Evolutionary conservation across 2,113 vertebrate species (phyloP).

Genomic region (Mesoclemmys tuberculata): DNA sequence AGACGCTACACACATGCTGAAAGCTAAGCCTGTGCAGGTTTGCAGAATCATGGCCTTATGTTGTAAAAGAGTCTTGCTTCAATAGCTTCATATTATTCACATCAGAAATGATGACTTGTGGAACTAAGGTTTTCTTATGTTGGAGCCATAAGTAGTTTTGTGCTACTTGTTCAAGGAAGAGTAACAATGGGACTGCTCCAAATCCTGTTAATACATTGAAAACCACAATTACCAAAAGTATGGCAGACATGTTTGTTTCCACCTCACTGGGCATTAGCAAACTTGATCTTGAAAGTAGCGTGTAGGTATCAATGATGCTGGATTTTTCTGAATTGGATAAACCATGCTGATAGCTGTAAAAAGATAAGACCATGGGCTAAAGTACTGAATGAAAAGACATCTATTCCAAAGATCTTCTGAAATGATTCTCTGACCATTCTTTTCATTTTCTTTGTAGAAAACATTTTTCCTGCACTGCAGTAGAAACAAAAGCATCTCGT

Average conservation of each 20-base stretch:
- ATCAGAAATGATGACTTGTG: not conserved
- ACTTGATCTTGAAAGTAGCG: not conserved
- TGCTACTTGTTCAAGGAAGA: not conserved
- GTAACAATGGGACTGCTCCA: conserved; percentile 10
- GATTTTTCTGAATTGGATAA: not conserved
- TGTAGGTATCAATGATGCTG: not conserved
- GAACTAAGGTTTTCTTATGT: not conserved
- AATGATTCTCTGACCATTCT: conserved; percentile 37
- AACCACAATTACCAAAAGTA: not conserved
- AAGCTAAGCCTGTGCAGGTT: not conserved
- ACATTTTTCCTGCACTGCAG: not conserved
- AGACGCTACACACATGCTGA: not conserved
- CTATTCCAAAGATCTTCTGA: not conserved
- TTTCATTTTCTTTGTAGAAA: not conserved
- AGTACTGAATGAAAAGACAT: not conserved
- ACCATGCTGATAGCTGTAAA: not conserved
- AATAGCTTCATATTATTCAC: not conserved
- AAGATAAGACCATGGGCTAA: not conserved
- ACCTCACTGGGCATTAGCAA: not conserved
- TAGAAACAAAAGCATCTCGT: not conserved
- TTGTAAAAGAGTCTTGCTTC: not conserved
- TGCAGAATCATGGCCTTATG: not conserved
- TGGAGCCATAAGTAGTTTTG: not conserved
- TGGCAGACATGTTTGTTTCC: not conserved
- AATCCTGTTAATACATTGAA: conserved; percentile 45